A percentile compares a stretch with the other conserved stretches of the same genome.
Evolutionary conservation across 2,797 vertebrate species (phyloP).

Genomic region (Odontamblyopus rebecca): DNA sequence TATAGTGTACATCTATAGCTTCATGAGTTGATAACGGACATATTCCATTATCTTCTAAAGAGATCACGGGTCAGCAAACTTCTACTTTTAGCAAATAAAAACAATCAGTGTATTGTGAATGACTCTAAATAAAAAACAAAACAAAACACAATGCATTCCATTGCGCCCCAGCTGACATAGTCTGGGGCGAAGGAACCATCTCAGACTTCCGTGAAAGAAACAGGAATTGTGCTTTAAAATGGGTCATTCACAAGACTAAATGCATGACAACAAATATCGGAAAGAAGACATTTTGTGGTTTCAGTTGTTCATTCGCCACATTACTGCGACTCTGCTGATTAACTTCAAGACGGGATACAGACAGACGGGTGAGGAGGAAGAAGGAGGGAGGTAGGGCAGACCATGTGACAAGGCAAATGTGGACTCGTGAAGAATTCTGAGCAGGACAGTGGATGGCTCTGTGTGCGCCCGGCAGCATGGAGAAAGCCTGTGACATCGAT

Average conservation of each 20-base stretch:
- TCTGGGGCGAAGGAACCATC: slow-evolving; percentile 43
- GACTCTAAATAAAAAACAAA: neutral
- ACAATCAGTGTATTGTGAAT: slow-evolving; percentile 16
- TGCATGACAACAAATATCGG: slow-evolving; percentile 54
- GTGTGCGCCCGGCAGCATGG: slow-evolving; percentile 55
- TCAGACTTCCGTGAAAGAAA: slow-evolving; percentile 39
- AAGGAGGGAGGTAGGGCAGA: slow-evolving; percentile 10
- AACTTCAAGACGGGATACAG: slow-evolving; percentile 35
- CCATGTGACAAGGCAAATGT: slow-evolving; percentile 66
- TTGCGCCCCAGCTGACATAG: slow-evolving; percentile 33
- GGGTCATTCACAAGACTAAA: slow-evolving; percentile 68
- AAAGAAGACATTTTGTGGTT: slow-evolving; percentile 52
- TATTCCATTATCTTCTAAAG: slow-evolving; percentile 2
- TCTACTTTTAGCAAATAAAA: slow-evolving; percentile 1
- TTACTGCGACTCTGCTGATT: slow-evolving; percentile 45
- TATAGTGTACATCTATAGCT: no score
- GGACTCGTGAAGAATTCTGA: slow-evolving; percentile 55
- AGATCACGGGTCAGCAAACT: neutral
- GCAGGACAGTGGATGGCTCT: slow-evolving; percentile 62
- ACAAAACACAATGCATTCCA: slow-evolving; percentile 34
- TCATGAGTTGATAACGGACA: neutral
- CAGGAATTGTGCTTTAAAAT: slow-evolving; percentile 52
- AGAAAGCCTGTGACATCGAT: slow-evolving; percentile 65
- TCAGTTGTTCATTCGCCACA: slow-evolving; percentile 38
- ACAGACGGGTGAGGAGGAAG: neutral